Conservation (phyloP, 2,797 vertebrate genomes). For the Alcedo atthis region DNA sequence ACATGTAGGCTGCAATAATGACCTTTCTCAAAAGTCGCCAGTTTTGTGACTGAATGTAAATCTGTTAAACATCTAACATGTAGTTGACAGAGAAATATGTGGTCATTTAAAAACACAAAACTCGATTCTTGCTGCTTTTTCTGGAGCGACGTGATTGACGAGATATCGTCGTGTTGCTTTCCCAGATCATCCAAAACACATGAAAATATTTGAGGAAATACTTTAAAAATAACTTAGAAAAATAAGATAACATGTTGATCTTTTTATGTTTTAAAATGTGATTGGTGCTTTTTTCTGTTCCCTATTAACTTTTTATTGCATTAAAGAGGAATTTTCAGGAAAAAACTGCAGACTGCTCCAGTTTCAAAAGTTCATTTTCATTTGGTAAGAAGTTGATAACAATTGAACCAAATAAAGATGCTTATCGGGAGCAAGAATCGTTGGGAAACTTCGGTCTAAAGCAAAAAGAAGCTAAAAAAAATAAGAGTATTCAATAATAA, state of each 20-base stretch:
- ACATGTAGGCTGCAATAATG: conserved; percentile 61
- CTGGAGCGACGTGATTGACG: background rate
- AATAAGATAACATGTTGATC: conserved; percentile 1
- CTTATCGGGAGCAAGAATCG: conserved; percentile 16
- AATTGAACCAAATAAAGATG: conserved; percentile 36
- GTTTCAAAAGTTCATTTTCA: conserved; percentile 47
- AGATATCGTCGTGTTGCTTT: background rate
- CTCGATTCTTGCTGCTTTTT: background rate
- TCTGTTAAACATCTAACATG: conserved; percentile 58
- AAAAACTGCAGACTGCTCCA: background rate
- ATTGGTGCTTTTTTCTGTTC: conserved; percentile 11
- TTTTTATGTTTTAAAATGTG: conserved; percentile 1
- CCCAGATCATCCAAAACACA: background rate
- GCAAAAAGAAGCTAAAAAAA: conserved; percentile 17
- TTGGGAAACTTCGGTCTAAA: conserved; percentile 11
- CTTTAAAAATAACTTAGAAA: background rate
- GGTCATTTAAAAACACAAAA: conserved; percentile 20
- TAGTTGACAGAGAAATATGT: conserved; percentile 52
- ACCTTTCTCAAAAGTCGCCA: conserved; percentile 40
- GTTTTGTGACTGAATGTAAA: conserved; percentile 49
- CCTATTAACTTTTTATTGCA: conserved; percentile 65
- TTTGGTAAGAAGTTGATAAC: conserved; percentile 28
- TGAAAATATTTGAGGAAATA: background rate
- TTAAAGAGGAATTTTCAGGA: conserved; percentile 52
- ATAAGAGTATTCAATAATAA: background rate